Evolutionary conservation across 2,797 vertebrate species (phyloP).

Genomic region (Calcarius lapponicus): DNA sequence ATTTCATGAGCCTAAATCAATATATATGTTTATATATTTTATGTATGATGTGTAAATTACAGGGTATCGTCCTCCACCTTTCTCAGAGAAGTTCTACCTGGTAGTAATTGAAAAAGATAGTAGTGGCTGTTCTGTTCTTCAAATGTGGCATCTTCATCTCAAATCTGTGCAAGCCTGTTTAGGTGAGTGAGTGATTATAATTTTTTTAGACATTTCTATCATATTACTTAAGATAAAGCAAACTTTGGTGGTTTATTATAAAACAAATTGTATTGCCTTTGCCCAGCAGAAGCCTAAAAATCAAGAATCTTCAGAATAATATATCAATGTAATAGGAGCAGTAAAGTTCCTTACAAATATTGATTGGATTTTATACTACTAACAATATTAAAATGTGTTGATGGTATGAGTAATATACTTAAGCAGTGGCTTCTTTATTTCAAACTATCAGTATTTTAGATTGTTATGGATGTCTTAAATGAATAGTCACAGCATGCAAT

Average conservation of each 20-base stretch:
- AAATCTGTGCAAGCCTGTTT: conserved; percentile 94
- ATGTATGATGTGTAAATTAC: neutral
- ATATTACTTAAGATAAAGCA: neutral
- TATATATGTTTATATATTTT: neutral
- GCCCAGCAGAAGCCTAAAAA: neutral
- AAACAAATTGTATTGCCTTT: neutral
- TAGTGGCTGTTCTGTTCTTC: conserved; percentile 87
- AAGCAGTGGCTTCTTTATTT: neutral
- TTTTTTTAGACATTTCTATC: neutral
- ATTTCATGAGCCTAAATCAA: neutral
- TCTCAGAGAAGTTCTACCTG: conserved; percentile 98
- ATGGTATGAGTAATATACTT: neutral
- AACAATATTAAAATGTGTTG: neutral
- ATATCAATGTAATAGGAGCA: neutral
- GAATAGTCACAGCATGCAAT: neutral
- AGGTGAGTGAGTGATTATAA: conserved; percentile 77
- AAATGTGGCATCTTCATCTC: conserved; percentile 99
- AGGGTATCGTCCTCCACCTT: conserved; percentile 92
- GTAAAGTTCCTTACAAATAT: neutral
- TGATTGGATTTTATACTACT: neutral
- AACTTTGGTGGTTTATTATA: neutral
- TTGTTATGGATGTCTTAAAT: neutral
- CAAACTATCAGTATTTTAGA: neutral
- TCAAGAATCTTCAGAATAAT: neutral
- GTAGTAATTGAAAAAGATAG: conserved; percentile 95